A percentile compares a stretch with the other conserved stretches of the same genome.
Conservation (phyloP, 2,113 vertebrate species). For the Peromyscus polionotus region DNA sequence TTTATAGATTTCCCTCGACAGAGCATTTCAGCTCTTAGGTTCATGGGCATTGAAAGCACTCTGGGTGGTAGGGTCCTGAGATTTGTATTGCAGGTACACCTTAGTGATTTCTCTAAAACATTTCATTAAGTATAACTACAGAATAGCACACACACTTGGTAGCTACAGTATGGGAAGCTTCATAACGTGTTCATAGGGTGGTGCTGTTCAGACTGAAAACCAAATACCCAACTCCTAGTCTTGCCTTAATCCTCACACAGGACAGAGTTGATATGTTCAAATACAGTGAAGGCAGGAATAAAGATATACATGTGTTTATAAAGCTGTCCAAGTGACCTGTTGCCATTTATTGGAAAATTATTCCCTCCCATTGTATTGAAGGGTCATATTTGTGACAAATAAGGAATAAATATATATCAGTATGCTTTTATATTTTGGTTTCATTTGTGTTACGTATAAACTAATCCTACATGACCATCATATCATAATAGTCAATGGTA, state of each 20-base stretch:
- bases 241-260: background rate
- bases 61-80: background rate
- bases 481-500: background rate
- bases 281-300: background rate
- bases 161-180: background rate
- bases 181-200: background rate
- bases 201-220: background rate
- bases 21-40: background rate
- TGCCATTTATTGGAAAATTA: background rate
- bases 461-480: background rate
- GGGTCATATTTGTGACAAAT: background rate
- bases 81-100: background rate
- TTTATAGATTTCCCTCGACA: background rate
- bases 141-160: background rate
- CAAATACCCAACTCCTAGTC: background rate
- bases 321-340: background rate
- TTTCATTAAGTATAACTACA: background rate
- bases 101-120: background rate
- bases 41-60: background rate
- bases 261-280: background rate
- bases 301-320: background rate
- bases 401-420: background rate
- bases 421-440: background rate
- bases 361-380: background rate
- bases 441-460: background rate